A percentile compares a stretch with the other conserved stretches of the same genome.
These are phyloP conservation scores for Mizuhopecten yessoensis DNA, from an alignment of 1,140 invertebrate species.

Conservation along the genomic window DNA sequence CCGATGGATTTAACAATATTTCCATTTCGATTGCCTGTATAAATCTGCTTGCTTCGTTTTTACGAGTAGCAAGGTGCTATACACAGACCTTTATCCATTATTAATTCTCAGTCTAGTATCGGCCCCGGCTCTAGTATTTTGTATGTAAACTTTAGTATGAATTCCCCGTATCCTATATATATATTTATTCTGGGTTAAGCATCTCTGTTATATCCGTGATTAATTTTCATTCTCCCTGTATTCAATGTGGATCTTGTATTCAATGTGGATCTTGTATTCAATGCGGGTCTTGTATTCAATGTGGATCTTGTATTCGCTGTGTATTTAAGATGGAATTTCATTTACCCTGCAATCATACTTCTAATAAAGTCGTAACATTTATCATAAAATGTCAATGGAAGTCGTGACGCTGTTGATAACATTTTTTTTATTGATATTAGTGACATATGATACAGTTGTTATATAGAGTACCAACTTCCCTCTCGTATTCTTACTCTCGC, in stretches of 20 bases:
- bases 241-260: no score
- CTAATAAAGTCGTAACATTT: no score
- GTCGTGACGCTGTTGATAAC: not conserved
- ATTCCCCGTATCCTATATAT: no score
- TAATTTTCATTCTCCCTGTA: no score
- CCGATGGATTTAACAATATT: not conserved
- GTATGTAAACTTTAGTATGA: no score
- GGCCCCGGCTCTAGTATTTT: not conserved
- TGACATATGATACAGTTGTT: not conserved
- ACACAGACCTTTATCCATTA: not conserved
- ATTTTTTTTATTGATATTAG: conserved; percentile 25
- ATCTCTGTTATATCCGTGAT: no score
- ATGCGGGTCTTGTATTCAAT: no score
- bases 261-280: no score
- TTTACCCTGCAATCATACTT: no score
- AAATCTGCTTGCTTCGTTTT: conserved; percentile 1
- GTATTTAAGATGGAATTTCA: no score
- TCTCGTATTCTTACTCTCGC: not conserved
- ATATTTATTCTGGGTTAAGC: no score
- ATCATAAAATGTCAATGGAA: not conserved
- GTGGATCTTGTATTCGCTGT: no score
- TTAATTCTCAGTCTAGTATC: not conserved
- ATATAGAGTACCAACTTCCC: conserved; percentile 33
- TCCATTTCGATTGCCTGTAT: conserved; percentile 3
- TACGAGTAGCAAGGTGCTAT: not conserved